Conservation (phyloP, 2,113 vertebrate species). For the Hippocampus mohnikei region DNA sequence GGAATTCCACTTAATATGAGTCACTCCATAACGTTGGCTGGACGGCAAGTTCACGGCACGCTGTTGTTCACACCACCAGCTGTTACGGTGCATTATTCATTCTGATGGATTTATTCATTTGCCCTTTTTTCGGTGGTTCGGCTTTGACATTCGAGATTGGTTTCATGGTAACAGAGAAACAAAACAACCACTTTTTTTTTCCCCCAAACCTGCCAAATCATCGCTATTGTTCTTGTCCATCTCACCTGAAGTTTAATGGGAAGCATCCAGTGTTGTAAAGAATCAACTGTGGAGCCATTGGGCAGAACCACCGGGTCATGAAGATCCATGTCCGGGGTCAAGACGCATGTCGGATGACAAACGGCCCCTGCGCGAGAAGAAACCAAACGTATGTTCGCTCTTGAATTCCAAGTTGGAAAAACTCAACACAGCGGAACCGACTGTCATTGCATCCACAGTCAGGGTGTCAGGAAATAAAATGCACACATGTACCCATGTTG, state of each 20-base stretch:
- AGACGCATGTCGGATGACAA: slow-evolving; percentile 81
- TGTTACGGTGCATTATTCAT: slow-evolving; percentile 58
- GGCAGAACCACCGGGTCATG: slow-evolving; percentile 84
- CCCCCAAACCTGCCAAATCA: slow-evolving; percentile 15
- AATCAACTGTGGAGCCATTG: slow-evolving; percentile 76
- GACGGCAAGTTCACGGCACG: slow-evolving; percentile 20
- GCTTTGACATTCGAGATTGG: slow-evolving; percentile 28
- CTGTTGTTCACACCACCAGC: slow-evolving; percentile 48
- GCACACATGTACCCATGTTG: no score
- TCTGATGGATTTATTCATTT: slow-evolving; percentile 42
- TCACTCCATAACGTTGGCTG: slow-evolving; percentile 17
- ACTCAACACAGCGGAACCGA: neutral
- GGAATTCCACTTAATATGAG: neutral
- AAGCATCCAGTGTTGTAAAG: slow-evolving; percentile 84
- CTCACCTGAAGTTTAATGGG: slow-evolving; percentile 85
- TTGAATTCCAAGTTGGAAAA: neutral
- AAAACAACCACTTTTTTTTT: slow-evolving; percentile 43
- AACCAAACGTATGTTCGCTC: neutral
- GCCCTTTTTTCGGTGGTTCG: slow-evolving; percentile 44
- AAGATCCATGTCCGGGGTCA: slow-evolving; percentile 69
- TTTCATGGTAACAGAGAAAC: slow-evolving; percentile 37
- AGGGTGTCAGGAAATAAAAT: no score
- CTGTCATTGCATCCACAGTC: no score
- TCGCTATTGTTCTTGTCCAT: neutral
- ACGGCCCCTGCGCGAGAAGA: slow-evolving; percentile 75